Conservation (phyloP, 2,113 vertebrate species). For the Atlantisia rogersi region DNA sequence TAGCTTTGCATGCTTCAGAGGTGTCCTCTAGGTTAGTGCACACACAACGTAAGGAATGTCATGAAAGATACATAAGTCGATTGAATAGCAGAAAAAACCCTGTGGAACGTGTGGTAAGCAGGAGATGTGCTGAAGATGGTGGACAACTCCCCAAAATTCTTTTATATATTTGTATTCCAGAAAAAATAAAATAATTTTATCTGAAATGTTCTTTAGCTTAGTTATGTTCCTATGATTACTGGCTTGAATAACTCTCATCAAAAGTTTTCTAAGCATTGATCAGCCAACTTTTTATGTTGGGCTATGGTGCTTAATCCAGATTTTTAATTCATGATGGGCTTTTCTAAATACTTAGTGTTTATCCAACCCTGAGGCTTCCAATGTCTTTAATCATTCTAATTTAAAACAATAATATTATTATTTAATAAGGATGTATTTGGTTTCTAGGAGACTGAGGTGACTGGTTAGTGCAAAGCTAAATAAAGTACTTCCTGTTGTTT, state of each 20-base stretch:
- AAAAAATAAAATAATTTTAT: not conserved
- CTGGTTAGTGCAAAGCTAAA: not conserved
- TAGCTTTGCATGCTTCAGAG: not conserved
- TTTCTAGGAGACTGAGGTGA: not conserved
- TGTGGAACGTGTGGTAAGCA: not conserved
- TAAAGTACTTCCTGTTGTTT: not conserved
- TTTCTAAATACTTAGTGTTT: not conserved
- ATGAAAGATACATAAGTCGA: not conserved
- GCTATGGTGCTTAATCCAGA: not conserved
- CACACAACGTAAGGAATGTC: rapidly evolving
- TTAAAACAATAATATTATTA: not conserved
- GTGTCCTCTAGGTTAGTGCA: not conserved
- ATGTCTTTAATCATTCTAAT: not conserved
- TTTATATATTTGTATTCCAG: not conserved
- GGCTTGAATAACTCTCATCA: not conserved
- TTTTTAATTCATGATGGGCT: not conserved
- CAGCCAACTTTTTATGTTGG: not conserved
- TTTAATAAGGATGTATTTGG: not conserved
- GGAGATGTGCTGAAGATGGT: not conserved
- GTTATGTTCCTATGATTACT: not conserved
- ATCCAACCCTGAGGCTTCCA: not conserved
- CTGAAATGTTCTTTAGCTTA: not conserved
- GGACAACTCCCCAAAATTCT: not conserved
- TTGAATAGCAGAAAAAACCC: not conserved
- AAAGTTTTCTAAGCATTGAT: not conserved